Percentiles rank a stretch among this genome's conserved stretches.
Evolutionary conservation across 23 tunicate genomes (phyloP).

Genomic region (Halocynthia aurantium): DNA sequence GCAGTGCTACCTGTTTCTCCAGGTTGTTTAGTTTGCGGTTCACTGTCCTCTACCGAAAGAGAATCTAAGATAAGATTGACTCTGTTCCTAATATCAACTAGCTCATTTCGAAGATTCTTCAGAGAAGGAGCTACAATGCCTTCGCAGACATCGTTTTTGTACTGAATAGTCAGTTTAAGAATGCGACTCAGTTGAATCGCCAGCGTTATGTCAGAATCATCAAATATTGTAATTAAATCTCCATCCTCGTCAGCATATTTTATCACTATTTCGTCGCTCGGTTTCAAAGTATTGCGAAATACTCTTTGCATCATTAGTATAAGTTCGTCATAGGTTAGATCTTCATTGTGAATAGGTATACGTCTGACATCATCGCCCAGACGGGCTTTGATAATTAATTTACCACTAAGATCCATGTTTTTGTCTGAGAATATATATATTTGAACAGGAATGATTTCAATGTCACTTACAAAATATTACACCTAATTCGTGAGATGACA

Average conservation of each 20-base stretch:
- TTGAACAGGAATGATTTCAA: too few relatives aligned
- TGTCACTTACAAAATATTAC: too few relatives aligned
- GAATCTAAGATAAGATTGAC: conserved; percentile 58
- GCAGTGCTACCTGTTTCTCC: background rate
- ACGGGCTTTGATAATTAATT: conserved; percentile 80
- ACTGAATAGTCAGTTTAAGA: conserved; percentile 60
- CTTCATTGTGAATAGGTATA: conserved; percentile 88
- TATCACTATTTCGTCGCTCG: conserved; percentile 59
- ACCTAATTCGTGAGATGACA: too few relatives aligned
- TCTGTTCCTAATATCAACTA: conserved; percentile 59
- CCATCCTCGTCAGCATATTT: conserved; percentile 94
- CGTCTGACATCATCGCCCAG: conserved; percentile 87
- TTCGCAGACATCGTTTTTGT: background rate
- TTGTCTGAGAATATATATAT: too few relatives aligned
- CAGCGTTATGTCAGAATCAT: conserved; percentile 87
- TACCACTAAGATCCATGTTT: conserved; percentile 72
- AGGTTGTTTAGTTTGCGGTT: background rate
- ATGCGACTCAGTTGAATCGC: conserved; percentile 86
- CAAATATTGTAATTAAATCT: conserved; percentile 88
- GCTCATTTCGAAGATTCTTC: conserved; percentile 33
- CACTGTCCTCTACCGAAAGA: background rate
- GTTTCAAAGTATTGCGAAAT: conserved; percentile 54
- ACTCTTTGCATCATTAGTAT: conserved; percentile 94
- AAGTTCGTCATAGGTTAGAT: conserved; percentile 88
- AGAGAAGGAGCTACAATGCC: background rate